These are phyloP conservation scores for Autographa gamma DNA, from an alignment of 2,888 invertebrate species.

Conservation along the genomic window DNA sequence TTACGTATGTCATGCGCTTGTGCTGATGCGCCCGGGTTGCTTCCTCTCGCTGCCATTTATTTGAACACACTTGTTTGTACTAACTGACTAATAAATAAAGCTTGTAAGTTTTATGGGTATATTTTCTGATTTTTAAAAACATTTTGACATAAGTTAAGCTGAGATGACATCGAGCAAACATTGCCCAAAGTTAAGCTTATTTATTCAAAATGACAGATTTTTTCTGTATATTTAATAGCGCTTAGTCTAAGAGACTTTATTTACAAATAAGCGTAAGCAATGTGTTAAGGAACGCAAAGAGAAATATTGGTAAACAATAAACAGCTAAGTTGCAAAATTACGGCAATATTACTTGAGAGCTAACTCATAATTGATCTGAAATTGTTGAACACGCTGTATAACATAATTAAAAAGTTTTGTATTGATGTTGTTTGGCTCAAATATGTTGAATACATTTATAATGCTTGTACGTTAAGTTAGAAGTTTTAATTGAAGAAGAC, in stretches of 20 bases:
- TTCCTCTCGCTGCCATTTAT: conserved; percentile 63
- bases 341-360: conserved; percentile 26
- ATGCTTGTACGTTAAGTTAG: conserved; percentile 10
- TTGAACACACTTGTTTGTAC: conserved; percentile 54
- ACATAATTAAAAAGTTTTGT: conserved; percentile 46
- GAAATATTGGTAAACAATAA: conserved; percentile 29
- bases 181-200: neutral
- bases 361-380: conserved; percentile 44
- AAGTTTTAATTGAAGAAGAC: conserved; percentile 5
- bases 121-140: conserved; percentile 34
- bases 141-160: conserved; percentile 21
- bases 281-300: conserved; percentile 7
- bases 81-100: conserved; percentile 47
- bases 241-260: neutral
- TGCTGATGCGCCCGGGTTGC: conserved; percentile 41
- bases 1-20: conserved; percentile 67
- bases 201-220: no score
- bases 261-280: conserved; percentile 11
- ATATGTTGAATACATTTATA: conserved; percentile 23
- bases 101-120: conserved; percentile 34
- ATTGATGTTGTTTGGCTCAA: conserved; percentile 25
- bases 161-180: conserved; percentile 28
- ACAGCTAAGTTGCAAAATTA: conserved; percentile 27
- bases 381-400: conserved; percentile 36
- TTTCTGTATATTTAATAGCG: neutral